Conservation (phyloP, 2,797 vertebrate genomes). For the Smutsia gigantea region DNA sequence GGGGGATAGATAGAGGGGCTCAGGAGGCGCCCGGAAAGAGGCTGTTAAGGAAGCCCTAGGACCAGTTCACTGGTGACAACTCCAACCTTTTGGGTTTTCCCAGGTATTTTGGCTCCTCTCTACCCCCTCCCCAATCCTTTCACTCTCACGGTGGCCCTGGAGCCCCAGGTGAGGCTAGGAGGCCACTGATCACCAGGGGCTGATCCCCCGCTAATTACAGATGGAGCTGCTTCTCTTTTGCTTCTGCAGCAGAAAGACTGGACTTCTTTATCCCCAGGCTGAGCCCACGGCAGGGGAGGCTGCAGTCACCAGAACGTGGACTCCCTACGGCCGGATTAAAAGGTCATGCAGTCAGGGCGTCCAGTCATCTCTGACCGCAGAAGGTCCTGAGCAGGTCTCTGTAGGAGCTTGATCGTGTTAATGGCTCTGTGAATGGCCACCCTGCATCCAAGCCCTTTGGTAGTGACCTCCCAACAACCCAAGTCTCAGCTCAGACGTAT, state of each 20-base stretch:
- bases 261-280: background rate
- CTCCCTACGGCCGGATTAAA: background rate
- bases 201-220: background rate
- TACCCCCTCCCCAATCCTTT: background rate
- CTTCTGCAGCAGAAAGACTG: background rate
- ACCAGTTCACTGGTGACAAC: background rate
- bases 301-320: background rate
- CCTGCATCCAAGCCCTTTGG: background rate
- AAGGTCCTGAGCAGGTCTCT: background rate
- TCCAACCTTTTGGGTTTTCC: no score
- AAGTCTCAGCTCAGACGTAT: background rate
- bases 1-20: background rate
- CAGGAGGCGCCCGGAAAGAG: background rate
- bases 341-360: background rate
- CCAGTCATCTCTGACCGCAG: background rate
- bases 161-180: background rate
- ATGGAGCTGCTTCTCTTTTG: background rate
- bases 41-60: background rate
- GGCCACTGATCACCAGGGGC: background rate
- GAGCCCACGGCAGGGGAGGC: background rate
- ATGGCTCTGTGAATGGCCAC: background rate
- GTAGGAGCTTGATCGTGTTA: background rate
- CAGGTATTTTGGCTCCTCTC: background rate
- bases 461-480: background rate
- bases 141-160: background rate